Evolutionary conservation across 2,113 vertebrate genomes (phyloP), one percentile per base, ranked within the genome.

Genomic region (Nerophis ophidion): DNA sequence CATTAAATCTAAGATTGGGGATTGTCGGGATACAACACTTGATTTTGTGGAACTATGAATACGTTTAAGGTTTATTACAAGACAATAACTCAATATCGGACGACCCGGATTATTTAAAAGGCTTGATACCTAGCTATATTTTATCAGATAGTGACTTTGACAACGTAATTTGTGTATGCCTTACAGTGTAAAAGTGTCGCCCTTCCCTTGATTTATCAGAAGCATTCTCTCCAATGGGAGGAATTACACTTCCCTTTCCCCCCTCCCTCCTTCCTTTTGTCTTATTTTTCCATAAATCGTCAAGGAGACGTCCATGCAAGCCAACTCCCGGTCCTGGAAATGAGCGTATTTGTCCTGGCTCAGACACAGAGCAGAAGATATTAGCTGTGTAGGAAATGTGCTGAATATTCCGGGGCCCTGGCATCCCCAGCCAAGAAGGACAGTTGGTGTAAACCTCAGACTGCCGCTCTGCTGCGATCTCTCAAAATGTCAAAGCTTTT

Each of bases 331-430:
- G 74, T 68, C 65, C 72, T 84, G 79, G 78, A 86, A 85, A 85
- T 57, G 46, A 80, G 72, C 65, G 68, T 89, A 81, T 89, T 90
- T 91, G 82, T 82, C 77, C 86, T 89, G 90, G 89, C 86, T 75
- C 77, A 11, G 71, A 72, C 75, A 50, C 70, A 77, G 75, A 86
- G 83, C 89, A 88, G 82, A 77, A 85, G 82, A 87, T 89, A 89
- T 90, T 84, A 90, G 84, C 81, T 71, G 61, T 86, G 82, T 74
- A 86, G 82, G 82, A 87, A 90, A 88, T 90, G 86, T 87, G 86
- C 87, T 89, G 87, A 90, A 88, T 86, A 84, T 89, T 85, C 82
- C 65, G 47, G 47, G 81, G 77, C 68, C 74, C 75, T 59, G 67
- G 63, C 61, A 67, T 68, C 61, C 33, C 0, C 52, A 62, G 83